phyloP scores from a whole-genome alignment of 2,797 vertebrate species.

The Pelodytes ibericus region DNA sequence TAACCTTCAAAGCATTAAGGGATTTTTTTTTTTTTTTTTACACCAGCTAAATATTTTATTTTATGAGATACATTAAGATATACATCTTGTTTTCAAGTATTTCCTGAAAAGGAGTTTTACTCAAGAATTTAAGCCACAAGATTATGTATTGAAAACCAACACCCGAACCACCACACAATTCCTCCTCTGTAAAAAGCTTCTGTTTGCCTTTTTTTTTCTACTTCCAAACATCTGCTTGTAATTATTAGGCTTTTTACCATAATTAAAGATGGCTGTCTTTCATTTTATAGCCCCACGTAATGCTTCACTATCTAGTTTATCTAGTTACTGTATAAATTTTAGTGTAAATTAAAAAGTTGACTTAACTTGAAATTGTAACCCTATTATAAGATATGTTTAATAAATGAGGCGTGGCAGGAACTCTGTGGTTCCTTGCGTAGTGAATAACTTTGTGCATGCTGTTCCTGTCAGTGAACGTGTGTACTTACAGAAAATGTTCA shows the following conservation, averaged over 20 bases:
- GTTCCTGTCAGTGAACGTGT: too few relatives aligned
- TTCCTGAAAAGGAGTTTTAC: slow-evolving; percentile 10
- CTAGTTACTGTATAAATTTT: too few relatives aligned
- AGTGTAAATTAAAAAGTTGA: too few relatives aligned
- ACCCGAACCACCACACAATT: slow-evolving; percentile 13
- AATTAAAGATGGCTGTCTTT: background rate
- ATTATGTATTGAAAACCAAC: slow-evolving; percentile 19
- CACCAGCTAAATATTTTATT: background rate
- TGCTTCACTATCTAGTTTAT: too few relatives aligned
- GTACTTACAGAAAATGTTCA: too few relatives aligned
- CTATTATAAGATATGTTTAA: too few relatives aligned
- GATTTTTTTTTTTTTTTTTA: background rate
- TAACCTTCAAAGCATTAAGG: background rate
- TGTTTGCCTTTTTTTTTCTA: slow-evolving; percentile 9
- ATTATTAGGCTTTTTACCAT: slow-evolving; percentile 18
- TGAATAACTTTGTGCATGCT: too few relatives aligned
- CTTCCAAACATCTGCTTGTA: slow-evolving; percentile 18
- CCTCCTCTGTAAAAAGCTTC: slow-evolving; percentile 14
- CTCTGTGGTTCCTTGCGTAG: too few relatives aligned
- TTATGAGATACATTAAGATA: slow-evolving; percentile 11
- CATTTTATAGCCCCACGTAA: background rate
- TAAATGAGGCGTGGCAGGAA: too few relatives aligned
- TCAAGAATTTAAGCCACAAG: slow-evolving; percentile 25
- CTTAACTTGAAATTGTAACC: too few relatives aligned
- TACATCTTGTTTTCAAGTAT: slow-evolving; percentile 23